phyloP scores from a whole-genome alignment of 2,113 vertebrate genomes.

The Myocastor coypus region DNA sequence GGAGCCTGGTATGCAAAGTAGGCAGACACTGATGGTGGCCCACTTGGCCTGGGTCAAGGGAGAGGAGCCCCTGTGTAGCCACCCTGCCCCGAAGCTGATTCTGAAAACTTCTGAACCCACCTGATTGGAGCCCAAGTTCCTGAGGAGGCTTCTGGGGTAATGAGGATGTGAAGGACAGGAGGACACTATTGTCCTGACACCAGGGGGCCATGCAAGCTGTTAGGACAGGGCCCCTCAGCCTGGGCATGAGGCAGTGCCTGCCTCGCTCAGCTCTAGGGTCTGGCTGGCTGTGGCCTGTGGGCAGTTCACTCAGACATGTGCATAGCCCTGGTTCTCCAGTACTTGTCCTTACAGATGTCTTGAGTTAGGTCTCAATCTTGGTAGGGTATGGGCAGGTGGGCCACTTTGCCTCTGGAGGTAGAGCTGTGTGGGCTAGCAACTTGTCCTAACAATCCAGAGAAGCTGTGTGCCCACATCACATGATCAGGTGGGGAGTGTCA shows the following conservation, averaged over 20 bases:
- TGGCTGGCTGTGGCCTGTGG: background rate
- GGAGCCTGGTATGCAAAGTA: too few species aligned
- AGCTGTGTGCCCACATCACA: background rate
- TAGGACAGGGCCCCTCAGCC: too few species aligned
- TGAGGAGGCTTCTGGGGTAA: background rate
- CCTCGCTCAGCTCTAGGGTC: background rate
- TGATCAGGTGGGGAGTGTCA: background rate
- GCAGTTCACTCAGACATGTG: background rate
- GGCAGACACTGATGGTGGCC: background rate
- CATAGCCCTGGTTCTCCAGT: background rate
- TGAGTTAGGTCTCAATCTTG: background rate
- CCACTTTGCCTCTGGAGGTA: background rate
- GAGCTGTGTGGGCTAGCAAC: background rate
- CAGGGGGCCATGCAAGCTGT: background rate
- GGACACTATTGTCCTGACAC: background rate
- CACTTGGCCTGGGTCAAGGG: background rate
- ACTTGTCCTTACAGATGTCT: background rate
- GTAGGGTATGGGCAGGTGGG: accelerated
- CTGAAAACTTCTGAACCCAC: background rate
- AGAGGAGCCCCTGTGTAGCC: background rate
- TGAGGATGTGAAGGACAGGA: background rate
- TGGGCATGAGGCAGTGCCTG: accelerated
- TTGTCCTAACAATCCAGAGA: background rate
- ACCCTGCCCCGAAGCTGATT: accelerated
- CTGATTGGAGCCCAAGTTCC: background rate